Base-by-base conservation (phyloP, 2,888 invertebrate species). In the Amblyteles armatorius region DNA sequence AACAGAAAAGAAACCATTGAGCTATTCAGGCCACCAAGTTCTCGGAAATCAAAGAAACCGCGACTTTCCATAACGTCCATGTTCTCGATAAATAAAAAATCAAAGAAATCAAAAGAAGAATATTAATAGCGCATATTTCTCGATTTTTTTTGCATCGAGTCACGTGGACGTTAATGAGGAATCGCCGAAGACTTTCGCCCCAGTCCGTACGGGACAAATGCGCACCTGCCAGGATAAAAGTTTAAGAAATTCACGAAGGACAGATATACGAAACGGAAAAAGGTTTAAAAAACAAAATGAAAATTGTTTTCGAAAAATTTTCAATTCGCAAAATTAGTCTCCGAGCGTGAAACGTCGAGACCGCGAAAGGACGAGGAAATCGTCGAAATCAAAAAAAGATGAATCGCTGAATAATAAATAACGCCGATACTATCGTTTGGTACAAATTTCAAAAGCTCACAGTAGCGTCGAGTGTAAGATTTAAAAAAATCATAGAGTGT, bases 391-490 rank as follows among this genome's bases (percentile, higher is more conserved):
- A 33, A 33, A 29, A 16, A 63, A 63, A 33, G 5, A 63, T 40
- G 40, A 77, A 65, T 69, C n/a, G n/a, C 63, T 55, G 52, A 26
- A 63, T 29, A 71, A 81, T 48, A 22, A 55, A 72, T 55, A 55
- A 79, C 71, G 71, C 67, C 76, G 79, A 80, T 76, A 76, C 65
- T 65, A 84, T 84, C 69, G 72, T 87, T 83, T 77, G 79, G 85
- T 87, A 85, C 85, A 86, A 85, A 83, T 87, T 82, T 86, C 65
- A 69, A 77, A 77, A 69, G 72, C 83, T 79, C 73, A 72, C 71
- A 63, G 67, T 69, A 87, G 40, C 69, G 36, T 63, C 55, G 71
- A 78, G 73, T 63, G 71, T 76, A 81, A 80, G 73, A 33, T 60
- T 33, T 52, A 44, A 67, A 50, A 68, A 19, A 67, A 73, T 52